A percentile compares a stretch with the other conserved stretches of the same genome.
Conservation (phyloP, 2,888 invertebrate genomes). For the Congeria kusceri region DNA sequence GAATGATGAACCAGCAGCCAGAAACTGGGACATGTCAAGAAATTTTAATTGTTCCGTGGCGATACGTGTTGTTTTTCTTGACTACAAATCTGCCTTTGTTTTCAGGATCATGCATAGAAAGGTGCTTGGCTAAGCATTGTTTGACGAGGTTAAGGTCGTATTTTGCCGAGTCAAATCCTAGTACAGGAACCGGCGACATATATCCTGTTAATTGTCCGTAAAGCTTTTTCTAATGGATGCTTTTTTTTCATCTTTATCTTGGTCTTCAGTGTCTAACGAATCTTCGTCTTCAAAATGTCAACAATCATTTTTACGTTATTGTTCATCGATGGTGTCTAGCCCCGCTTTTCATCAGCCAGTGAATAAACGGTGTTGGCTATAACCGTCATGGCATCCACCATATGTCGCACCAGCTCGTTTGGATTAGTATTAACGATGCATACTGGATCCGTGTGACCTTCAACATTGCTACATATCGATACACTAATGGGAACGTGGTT, state of each 20-base stretch:
- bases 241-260: not conserved
- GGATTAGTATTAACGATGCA: conserved; percentile 45
- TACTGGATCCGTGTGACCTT: no score
- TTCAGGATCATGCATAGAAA: no score
- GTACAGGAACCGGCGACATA: conserved; percentile 38
- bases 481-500: conserved; percentile 48
- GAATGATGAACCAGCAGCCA: no score
- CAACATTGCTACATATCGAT: no score
- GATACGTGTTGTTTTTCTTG: no score
- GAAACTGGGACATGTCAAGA: no score
- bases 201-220: conserved; percentile 29
- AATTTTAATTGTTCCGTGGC: no score
- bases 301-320: not conserved
- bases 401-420: conserved; percentile 20
- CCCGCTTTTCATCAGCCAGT: conserved; percentile 41
- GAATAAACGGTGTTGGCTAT: conserved; percentile 12
- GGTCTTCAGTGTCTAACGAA: not conserved
- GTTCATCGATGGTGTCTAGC: conserved; percentile 37
- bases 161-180: conserved; percentile 58
- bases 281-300: not conserved
- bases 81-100: no score
- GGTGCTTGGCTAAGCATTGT: no score
- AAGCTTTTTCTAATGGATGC: conserved; percentile 16
- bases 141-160: conserved; percentile 63
- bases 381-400: no score